Evolutionary conservation across 2,888 invertebrate species (phyloP).

Genomic region (Meandrusa payeni): DNA sequence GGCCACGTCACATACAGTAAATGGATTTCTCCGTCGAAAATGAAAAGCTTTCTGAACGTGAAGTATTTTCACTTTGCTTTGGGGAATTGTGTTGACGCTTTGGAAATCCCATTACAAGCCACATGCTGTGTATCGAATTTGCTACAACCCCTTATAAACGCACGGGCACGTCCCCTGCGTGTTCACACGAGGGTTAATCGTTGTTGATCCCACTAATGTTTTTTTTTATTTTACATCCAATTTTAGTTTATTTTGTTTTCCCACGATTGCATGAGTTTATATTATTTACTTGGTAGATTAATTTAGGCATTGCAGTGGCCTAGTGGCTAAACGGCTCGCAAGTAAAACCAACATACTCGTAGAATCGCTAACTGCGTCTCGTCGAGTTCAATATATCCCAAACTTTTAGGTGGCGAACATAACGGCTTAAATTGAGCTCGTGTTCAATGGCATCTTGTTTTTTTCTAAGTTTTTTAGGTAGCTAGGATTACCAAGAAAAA

Average conservation of each 20-base stretch:
- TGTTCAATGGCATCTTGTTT: no score
- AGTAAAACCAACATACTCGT: no score
- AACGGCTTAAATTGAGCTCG: no score
- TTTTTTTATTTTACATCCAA: not conserved
- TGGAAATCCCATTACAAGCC: constrained; percentile 36
- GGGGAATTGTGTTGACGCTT: constrained; percentile 37
- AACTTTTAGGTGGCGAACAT: no score
- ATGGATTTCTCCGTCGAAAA: constrained; percentile 41
- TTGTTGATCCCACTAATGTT: constrained; percentile 7
- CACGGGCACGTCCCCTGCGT: constrained; percentile 2
- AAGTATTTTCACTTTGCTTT: constrained; percentile 38
- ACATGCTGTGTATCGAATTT: constrained; percentile 34
- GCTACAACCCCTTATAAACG: constrained; percentile 18
- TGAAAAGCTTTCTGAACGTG: constrained; percentile 35
- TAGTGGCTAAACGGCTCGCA: no score
- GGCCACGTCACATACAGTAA: constrained; percentile 42
- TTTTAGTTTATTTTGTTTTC: not conserved
- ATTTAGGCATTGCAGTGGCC: no score
- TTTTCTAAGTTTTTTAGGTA: no score
- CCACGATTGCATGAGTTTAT: not conserved
- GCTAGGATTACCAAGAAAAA: no score
- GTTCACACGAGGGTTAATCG: constrained; percentile 17
- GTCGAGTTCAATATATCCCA: no score
- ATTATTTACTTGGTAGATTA: no score
- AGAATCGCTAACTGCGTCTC: no score